These are phyloP conservation scores for Drosophila ironensis DNA, from an alignment of 1,140 invertebrate genomes.

Conservation along the genomic window DNA sequence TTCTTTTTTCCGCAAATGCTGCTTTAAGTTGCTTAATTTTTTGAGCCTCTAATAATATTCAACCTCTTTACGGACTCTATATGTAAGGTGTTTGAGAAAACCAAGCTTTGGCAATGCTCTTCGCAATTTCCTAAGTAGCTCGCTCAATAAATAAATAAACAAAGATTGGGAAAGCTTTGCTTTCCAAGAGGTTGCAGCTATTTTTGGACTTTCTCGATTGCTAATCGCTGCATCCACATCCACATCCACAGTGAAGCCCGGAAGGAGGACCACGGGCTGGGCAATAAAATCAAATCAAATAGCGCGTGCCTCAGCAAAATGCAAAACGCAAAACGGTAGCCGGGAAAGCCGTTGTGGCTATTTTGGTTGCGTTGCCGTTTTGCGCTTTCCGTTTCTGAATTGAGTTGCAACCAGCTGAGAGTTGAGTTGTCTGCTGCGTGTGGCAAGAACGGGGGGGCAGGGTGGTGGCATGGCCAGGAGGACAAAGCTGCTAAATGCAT, in stretches of 20 bases:
- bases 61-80: no score
- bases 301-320: slow-evolving; percentile 45
- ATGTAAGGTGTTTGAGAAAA: no score
- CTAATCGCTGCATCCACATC: no score
- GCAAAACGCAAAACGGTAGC: slow-evolving; percentile 30
- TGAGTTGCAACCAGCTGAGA: slow-evolving; percentile 22
- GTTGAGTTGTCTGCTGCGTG: slow-evolving; percentile 36
- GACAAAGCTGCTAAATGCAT: slow-evolving; percentile 11
- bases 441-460: background rate
- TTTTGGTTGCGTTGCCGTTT: slow-evolving; percentile 40
- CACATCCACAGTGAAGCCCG: background rate
- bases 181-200: background rate
- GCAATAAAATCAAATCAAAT: slow-evolving; percentile 48
- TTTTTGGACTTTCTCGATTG: background rate
- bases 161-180: no score
- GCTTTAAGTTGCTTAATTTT: no score
- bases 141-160: no score
- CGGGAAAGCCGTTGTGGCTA: slow-evolving; percentile 40
- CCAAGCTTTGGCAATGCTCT: no score
- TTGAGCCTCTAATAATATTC: no score
- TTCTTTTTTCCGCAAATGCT: no score
- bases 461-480: background rate
- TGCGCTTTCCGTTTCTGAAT: slow-evolving; percentile 31
- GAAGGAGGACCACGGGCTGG: slow-evolving; percentile 3
- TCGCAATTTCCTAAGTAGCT: no score